phyloP scores from a whole-genome alignment of 2,888 invertebrate genomes.

The Coenonympha glycerion region DNA sequence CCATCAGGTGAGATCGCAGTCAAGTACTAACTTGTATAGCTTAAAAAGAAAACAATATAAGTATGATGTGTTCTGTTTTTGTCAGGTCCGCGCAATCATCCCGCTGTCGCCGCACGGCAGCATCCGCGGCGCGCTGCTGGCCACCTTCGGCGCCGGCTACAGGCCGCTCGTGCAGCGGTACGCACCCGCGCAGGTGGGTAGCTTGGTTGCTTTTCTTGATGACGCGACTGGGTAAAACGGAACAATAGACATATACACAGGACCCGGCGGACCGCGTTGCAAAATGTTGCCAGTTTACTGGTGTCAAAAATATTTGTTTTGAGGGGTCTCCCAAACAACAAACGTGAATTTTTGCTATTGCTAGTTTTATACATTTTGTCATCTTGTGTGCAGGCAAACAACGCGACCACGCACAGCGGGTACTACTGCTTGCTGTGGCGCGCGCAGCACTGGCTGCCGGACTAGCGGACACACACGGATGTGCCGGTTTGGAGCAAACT shows the following conservation, averaged over 20 bases:
- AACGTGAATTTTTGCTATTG: too few species aligned
- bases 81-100: constrained; percentile 77
- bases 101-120: constrained; percentile 68
- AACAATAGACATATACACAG: too few species aligned
- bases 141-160: constrained; percentile 89
- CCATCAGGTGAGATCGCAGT: too few species aligned
- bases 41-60: too few species aligned
- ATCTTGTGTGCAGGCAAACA: constrained; percentile 35
- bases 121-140: constrained; percentile 73
- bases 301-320: too few species aligned
- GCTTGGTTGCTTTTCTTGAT: neutral
- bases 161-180: constrained; percentile 79
- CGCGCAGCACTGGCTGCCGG: constrained; percentile 80
- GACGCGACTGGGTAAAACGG: too few species aligned
- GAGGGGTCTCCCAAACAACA: too few species aligned
- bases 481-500: neutral
- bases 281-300: too few species aligned
- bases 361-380: too few species aligned
- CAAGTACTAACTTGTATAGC: too few species aligned
- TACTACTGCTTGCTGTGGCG: constrained; percentile 84
- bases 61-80: neutral
- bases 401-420: constrained; percentile 47
- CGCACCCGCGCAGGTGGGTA: constrained; percentile 48
- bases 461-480: constrained; percentile 34
- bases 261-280: too few species aligned